Conservation (phyloP, 2,113 vertebrate species). For the Channa argus region DNA sequence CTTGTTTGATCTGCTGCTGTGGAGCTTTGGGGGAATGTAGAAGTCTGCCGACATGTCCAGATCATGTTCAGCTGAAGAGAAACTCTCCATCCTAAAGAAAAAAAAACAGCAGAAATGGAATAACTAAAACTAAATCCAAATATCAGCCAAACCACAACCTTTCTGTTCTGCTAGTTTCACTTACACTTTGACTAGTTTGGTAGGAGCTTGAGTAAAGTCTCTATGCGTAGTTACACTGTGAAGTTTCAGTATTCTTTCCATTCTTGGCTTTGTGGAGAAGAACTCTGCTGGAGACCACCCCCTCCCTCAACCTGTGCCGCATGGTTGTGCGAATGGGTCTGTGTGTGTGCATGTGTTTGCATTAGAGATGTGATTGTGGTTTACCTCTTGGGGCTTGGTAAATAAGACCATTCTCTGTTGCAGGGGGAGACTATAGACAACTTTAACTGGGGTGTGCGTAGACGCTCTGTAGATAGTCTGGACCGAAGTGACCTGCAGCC, state of each 20-base stretch:
- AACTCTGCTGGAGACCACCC: conserved; percentile 8
- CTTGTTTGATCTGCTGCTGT: conserved; percentile 35
- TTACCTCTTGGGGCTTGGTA: not conserved
- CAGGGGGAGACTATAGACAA: conserved; percentile 97
- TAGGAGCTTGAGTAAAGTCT: not conserved
- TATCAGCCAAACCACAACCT: too few species aligned
- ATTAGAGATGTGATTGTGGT: not conserved
- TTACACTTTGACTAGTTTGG: not conserved
- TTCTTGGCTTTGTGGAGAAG: not conserved
- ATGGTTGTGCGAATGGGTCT: conserved; percentile 33
- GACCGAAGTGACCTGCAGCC: conserved; percentile 91
- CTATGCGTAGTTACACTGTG: not conserved
- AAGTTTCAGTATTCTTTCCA: not conserved
- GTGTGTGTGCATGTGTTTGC: conserved; percentile 40
- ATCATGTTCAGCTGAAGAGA: conserved; percentile 18
- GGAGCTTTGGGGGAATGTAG: conserved; percentile 42
- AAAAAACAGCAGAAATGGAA: too few species aligned
- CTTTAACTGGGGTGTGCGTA: conserved; percentile 97
- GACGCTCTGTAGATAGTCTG: conserved; percentile 94
- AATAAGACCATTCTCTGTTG: conserved; percentile 54
- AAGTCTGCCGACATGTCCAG: conserved; percentile 23
- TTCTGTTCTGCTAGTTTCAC: not conserved
- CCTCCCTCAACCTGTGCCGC: conserved; percentile 39
- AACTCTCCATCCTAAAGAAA: not conserved
- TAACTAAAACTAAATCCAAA: too few species aligned